These are phyloP conservation scores for Saccostrea echinata DNA, from an alignment of 1,140 invertebrate genomes.

Conservation along the genomic window DNA sequence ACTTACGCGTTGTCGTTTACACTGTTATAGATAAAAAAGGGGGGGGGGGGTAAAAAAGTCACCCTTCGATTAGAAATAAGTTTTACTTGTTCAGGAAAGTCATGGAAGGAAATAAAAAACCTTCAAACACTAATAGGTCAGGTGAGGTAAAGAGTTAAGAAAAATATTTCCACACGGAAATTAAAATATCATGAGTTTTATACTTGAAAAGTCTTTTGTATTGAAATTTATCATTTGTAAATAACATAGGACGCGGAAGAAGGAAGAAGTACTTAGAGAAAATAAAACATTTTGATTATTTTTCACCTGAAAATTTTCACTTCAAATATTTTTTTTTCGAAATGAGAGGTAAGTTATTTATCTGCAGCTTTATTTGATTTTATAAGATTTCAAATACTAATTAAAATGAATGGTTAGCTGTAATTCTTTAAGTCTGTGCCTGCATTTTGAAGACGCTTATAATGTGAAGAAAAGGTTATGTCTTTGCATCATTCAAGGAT, in stretches of 20 bases:
- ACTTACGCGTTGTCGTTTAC: too few relatives aligned
- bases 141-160: background rate
- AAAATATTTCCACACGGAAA: background rate
- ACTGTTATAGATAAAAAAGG: too few relatives aligned
- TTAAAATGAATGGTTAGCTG: too few relatives aligned
- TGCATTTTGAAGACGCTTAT: too few relatives aligned
- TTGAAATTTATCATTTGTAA: background rate
- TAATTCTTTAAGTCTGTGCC: too few relatives aligned
- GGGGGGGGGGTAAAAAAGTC: too few relatives aligned
- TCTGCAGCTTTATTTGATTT: background rate
- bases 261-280: background rate
- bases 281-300: background rate
- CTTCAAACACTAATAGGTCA: too few relatives aligned
- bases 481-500: too few relatives aligned
- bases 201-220: background rate
- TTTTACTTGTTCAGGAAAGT: too few relatives aligned
- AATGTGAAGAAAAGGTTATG: too few relatives aligned
- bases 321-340: background rate
- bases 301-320: background rate
- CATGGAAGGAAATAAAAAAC: too few relatives aligned
- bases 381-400: background rate
- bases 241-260: background rate
- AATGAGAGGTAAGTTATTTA: background rate
- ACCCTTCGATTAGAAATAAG: too few relatives aligned
- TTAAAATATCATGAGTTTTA: background rate